Base-by-base conservation (phyloP, 2,888 invertebrate genomes). In the Drosophila infuscata region DNA sequence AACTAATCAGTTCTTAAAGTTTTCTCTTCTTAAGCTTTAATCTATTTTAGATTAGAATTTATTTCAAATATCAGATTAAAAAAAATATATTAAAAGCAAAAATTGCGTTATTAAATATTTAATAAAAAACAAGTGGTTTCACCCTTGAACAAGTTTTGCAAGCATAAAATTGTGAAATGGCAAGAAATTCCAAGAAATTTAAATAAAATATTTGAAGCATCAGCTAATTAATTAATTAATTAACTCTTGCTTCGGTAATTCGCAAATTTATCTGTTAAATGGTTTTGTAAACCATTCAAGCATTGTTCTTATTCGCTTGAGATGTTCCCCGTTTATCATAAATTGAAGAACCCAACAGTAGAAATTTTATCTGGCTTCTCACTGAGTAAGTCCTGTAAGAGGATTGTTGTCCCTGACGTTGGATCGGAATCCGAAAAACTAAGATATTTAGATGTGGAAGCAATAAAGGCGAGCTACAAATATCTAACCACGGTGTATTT, bases 401-500 rank as follows among this genome's bases (percentile, higher is more conserved):
- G 15, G 2, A 4, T 15, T 25, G 12, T 8, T 2, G 20, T 8
- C 20, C 15, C 3, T 15, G 7, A 3, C 7, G 46, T 46, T 20
- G 46, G 20, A 15, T 46, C 15, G 25, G 46, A 46, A 46, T 15
- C 20, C 15, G 15, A 2, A 15, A 46, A 25, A 15, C 25, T 7
- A 15, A 25, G 46, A 4, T 46, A 25, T 46, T 46, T 25, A 25
- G 4, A 25, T 46, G 46, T 4, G 25, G 15, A 25, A 15, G 25
- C 46, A 15, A n/a, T 15, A 15, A 15, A 36, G 36, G 7, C 48
- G 46, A 38, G 58, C 3, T 29, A 20, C 35, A 38, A 9, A 66
- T 68, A 68, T 69, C 76, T 33, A 35, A 53, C 54, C 69, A 56
- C 67, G 61, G 68, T 71, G 20, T 46, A 75, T 78, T 71, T 64